Base-by-base conservation (phyloP, 2,888 invertebrate genomes). In the Nomada lathburiana region DNA sequence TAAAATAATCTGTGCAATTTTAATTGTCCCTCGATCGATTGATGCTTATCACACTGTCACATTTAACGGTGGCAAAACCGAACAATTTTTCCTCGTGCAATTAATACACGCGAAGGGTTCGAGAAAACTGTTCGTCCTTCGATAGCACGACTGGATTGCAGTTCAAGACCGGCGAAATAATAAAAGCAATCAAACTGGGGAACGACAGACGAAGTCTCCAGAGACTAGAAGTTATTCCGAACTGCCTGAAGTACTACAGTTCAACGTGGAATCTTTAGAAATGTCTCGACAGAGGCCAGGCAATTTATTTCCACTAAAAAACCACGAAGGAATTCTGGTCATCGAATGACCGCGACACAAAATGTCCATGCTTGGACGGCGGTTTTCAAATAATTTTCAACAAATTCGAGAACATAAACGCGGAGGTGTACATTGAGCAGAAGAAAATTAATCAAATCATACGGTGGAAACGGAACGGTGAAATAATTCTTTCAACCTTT, bases 181-280 rank as follows among this genome's bases (percentile, higher is more conserved):
- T 63, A 63, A 52, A 75, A 76, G 63, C 52, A 76, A 78, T 64
- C 68, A 68, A 69, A 69, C 29, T 42, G 36, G 29, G 68, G 13
- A 23, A 50, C 55, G 18, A 26, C 57, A 52, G 60, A 72, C 53
- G 52, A 57, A 72, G 77, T 18, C 65, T 26, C 36, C 2, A 47
- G 23, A 11, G 60, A 65, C 44, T 26, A 60, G 68, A 72, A 76
- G 52, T 72, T 65, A 55, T 68, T 67, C 77, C 29, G 42, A 72
- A 72, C 20, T 52, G 16, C 18, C 18, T n/a, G 44, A 20, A 57
- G 42, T 36, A 36, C 36, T 53, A 50, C 29, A 50, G 50, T 65
- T 70, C 26, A 36, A 0, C 13, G 59, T 23, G 16, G 42, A 72
- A 67, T 60, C 65, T 63, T 57, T 69, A 62, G 53, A 63, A 67